Conservation (phyloP, 2,113 vertebrate species). For the Pelobates fuscus region DNA sequence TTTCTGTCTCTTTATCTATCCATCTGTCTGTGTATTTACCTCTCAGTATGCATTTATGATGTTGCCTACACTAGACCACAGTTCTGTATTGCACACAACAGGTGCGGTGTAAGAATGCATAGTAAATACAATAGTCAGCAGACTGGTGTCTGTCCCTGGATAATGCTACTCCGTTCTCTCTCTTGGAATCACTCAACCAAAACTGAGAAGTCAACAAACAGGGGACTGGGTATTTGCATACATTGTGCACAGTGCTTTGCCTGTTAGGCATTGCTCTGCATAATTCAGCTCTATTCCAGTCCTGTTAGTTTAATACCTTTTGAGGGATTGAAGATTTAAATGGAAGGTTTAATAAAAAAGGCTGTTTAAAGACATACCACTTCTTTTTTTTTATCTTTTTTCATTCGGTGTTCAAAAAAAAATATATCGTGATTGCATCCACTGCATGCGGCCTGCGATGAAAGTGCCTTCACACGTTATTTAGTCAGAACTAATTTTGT, state of each 20-base stretch:
- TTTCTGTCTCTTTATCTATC: neutral
- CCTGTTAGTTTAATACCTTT: conserved; percentile 34
- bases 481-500: too few species aligned
- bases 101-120: neutral
- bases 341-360: conserved; percentile 19
- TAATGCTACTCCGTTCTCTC: conserved; percentile 20
- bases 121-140: neutral
- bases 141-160: conserved; percentile 7
- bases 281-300: conserved; percentile 25
- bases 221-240: conserved; percentile 38
- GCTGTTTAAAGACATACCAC: conserved; percentile 17
- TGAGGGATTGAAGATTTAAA: conserved; percentile 27
- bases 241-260: conserved; percentile 26
- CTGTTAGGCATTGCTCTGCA: conserved; percentile 36
- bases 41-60: neutral
- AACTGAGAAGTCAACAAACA: conserved; percentile 41
- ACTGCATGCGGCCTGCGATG: too few species aligned
- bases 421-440: too few species aligned
- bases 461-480: too few species aligned
- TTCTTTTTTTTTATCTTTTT: too few species aligned
- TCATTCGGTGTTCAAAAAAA: too few species aligned
- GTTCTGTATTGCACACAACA: neutral
- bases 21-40: neutral
- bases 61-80: neutral
- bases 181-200: conserved; percentile 34